These are phyloP conservation scores for Sialia sialis DNA, from an alignment of 2,113 vertebrate genomes.

Conservation along the genomic window DNA sequence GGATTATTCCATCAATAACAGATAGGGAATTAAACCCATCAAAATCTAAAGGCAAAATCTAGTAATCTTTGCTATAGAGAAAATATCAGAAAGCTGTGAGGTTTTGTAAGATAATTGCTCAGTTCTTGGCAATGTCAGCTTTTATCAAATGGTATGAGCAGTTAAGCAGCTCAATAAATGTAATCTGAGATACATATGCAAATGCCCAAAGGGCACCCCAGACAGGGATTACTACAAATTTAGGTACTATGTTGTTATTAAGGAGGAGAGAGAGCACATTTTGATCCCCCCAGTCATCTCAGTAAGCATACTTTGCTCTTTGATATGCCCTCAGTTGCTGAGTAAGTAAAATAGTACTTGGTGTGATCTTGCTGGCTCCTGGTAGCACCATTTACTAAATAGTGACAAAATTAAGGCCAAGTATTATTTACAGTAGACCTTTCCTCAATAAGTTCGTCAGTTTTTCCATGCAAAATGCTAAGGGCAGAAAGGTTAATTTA, in stretches of 20 bases:
- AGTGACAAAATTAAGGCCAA: background rate
- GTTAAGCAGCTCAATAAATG: background rate
- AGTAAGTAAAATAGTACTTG: background rate
- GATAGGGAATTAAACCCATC: background rate
- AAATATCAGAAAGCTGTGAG: background rate
- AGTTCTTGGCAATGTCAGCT: background rate
- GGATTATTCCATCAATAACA: background rate
- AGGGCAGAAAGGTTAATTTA: background rate
- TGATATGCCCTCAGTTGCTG: background rate
- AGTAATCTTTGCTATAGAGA: background rate
- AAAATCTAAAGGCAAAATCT: background rate
- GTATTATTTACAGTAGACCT: background rate
- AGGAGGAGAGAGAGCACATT: background rate
- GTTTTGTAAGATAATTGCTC: background rate
- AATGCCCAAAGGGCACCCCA: background rate
- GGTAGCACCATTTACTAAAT: background rate
- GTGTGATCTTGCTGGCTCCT: background rate
- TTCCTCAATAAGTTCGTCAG: background rate
- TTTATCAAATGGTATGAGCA: background rate
- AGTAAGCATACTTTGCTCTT: background rate
- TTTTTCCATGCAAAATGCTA: background rate
- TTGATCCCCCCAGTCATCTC: background rate
- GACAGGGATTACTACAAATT: background rate
- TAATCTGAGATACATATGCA: slow-evolving; percentile 1
- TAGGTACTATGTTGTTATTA: background rate